Percentiles rank a stretch among this genome's conserved stretches.
Evolutionary conservation across 2,888 invertebrate genomes (phyloP).

Genomic region (Phasia obesa): DNA sequence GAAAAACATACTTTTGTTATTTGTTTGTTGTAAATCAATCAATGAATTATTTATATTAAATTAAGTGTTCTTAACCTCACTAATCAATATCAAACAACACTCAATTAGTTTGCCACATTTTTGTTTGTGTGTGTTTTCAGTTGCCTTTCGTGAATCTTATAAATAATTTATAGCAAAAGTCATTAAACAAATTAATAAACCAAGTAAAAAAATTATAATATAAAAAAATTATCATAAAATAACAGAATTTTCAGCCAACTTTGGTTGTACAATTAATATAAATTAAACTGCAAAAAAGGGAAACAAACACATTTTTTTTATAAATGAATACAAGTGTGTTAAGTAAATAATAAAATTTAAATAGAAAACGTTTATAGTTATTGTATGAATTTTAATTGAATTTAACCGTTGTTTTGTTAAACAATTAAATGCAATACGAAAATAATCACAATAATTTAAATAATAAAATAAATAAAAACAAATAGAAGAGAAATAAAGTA

Average conservation of each 20-base stretch:
- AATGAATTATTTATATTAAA: too few species aligned
- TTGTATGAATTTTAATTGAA: constrained; percentile 33
- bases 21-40: too few species aligned
- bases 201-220: not conserved
- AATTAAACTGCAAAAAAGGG: constrained; percentile 30
- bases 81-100: too few species aligned
- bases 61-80: too few species aligned
- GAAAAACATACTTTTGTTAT: too few species aligned
- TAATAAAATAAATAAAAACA: not conserved
- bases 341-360: constrained; percentile 26
- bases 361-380: not conserved
- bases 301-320: constrained; percentile 5
- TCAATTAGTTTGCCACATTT: too few species aligned
- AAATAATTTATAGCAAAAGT: constrained; percentile 31
- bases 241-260: constrained; percentile 48
- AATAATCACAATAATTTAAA: constrained; percentile 1
- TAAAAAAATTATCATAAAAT: constrained; percentile 14
- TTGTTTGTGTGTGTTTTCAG: too few species aligned
- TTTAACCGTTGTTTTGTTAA: constrained; percentile 42
- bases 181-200: constrained; percentile 20
- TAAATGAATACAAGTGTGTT: constrained; percentile 29
- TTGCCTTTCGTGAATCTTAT: constrained; percentile 4
- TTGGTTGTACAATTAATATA: constrained; percentile 47
- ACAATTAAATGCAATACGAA: constrained; percentile 2
- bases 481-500: too few species aligned